A percentile compares a stretch with the other conserved stretches of the same genome.
phyloP scores from a whole-genome alignment of 2,113 vertebrate species.

The Mormyrus lacerda region DNA sequence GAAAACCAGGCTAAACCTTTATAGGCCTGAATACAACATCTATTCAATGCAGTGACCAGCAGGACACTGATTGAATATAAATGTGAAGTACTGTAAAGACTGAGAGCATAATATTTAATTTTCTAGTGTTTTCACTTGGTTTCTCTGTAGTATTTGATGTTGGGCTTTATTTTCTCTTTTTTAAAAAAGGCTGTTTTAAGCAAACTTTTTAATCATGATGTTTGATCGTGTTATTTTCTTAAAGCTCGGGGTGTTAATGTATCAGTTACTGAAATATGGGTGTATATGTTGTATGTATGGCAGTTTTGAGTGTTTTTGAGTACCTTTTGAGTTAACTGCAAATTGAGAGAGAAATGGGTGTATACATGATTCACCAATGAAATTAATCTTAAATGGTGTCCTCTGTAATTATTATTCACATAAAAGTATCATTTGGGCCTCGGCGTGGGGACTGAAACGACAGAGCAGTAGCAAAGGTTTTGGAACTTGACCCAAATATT shows the following conservation, averaged over 20 bases:
- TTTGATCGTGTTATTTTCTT: too few relatives aligned
- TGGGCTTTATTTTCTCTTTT: slow-evolving; percentile 1
- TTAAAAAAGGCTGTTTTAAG: background rate
- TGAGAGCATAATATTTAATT: background rate
- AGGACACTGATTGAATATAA: background rate
- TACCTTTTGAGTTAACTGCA: background rate
- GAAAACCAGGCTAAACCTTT: background rate
- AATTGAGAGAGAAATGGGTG: background rate
- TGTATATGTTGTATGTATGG: background rate
- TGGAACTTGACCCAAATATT: background rate
- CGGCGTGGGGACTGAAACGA: too few relatives aligned
- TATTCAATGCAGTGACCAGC: background rate
- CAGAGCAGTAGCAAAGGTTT: background rate
- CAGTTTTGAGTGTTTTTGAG: background rate
- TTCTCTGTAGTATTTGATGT: background rate
- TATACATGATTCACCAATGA: background rate
- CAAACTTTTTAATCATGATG: background rate
- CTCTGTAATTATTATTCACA: background rate
- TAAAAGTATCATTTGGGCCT: background rate
- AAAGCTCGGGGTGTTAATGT: background rate
- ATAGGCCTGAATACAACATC: background rate
- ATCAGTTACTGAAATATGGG: background rate
- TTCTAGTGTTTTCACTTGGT: background rate
- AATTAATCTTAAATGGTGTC: background rate
- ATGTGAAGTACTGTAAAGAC: background rate